These are phyloP conservation scores for Cyprinodon tularosa DNA, from an alignment of 2,113 vertebrate genomes.

Conservation along the genomic window DNA sequence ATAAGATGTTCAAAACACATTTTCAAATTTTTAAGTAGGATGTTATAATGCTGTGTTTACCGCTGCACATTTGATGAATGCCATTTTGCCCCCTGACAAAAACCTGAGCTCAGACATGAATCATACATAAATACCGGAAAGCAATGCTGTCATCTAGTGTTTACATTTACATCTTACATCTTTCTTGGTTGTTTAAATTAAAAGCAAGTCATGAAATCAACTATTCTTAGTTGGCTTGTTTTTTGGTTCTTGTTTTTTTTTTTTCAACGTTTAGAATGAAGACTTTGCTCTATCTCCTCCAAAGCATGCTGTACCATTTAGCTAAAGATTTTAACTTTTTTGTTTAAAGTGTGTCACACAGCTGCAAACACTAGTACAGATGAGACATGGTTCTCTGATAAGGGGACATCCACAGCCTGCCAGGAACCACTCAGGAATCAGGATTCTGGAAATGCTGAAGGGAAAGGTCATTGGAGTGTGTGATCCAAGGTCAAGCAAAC, in stretches of 20 bases:
- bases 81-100: neutral
- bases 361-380: conserved; percentile 5
- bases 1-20: neutral
- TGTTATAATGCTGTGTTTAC: neutral
- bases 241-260: neutral
- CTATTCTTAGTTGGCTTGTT: neutral
- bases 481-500: neutral
- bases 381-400: neutral
- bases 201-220: neutral
- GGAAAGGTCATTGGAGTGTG: conserved; percentile 44
- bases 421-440: conserved; percentile 32
- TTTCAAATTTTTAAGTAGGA: neutral
- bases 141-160: conserved; percentile 39
- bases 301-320: neutral
- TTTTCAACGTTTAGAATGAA: neutral
- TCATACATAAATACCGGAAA: neutral
- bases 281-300: neutral
- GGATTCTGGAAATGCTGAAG: conserved; percentile 49
- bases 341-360: conserved; percentile 3
- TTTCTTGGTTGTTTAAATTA: neutral
- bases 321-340: too few relatives aligned
- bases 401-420: conserved; percentile 22
- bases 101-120: neutral
- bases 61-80: neutral
- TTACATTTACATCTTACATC: neutral